Conservation (phyloP, 2,113 vertebrate genomes). For the Ammospiza nelsoni region DNA sequence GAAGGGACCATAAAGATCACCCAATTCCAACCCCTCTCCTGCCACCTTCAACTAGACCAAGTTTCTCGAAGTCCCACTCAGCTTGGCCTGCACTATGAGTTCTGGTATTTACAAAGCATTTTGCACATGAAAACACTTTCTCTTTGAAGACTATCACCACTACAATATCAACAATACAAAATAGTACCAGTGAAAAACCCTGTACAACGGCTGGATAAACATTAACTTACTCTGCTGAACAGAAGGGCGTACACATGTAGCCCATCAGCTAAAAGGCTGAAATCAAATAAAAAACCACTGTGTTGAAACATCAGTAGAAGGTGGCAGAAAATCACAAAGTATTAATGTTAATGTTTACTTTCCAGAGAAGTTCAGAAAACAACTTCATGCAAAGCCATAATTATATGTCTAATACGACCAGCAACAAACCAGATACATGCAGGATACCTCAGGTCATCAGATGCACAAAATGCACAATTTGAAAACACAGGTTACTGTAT, state of each 20-base stretch:
- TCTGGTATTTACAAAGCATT: neutral
- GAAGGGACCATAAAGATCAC: neutral
- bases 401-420: neutral
- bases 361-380: neutral
- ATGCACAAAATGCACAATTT: neutral
- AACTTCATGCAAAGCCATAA: neutral
- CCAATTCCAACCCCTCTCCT: neutral
- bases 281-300: neutral
- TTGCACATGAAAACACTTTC: neutral
- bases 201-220: neutral
- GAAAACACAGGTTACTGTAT: neutral
- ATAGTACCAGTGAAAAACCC: neutral
- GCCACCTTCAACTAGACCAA: neutral
- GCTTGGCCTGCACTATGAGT: neutral
- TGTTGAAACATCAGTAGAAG: neutral
- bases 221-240: neutral
- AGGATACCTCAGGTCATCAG: neutral
- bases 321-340: neutral
- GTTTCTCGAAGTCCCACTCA: neutral
- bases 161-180: neutral
- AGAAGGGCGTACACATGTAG: accelerated
- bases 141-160: neutral
- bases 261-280: neutral
- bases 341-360: neutral
- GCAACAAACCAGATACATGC: neutral